phyloP scores from a whole-genome alignment of 2,797 vertebrate genomes.

The Sebastes hubbsi region DNA sequence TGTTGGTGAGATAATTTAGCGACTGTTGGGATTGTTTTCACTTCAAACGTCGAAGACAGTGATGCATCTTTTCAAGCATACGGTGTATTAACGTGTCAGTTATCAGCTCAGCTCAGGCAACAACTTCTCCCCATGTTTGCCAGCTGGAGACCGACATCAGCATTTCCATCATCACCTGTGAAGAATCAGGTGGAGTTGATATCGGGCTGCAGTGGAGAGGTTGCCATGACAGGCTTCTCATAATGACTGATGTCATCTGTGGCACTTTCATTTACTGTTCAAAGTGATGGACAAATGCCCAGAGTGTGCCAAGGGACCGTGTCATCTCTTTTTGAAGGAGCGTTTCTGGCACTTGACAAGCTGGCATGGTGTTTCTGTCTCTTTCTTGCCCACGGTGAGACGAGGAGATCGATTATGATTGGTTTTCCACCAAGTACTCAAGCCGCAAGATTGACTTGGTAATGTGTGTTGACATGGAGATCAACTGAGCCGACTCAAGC shows the following conservation, averaged over 20 bases:
- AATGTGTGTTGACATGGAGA: slow-evolving; percentile 71
- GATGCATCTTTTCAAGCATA: slow-evolving; percentile 4
- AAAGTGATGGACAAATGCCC: slow-evolving; percentile 72
- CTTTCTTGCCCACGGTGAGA: slow-evolving; percentile 6
- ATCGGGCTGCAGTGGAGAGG: slow-evolving; percentile 19
- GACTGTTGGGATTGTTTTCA: neutral
- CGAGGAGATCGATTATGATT: slow-evolving; percentile 68
- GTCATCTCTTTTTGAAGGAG: slow-evolving; percentile 70
- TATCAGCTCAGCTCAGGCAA: slow-evolving; percentile 32
- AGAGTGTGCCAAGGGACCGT: slow-evolving; percentile 47
- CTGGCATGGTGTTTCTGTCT: slow-evolving; percentile 40
- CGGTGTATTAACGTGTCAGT: slow-evolving; percentile 17
- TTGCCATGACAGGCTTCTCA: slow-evolving; percentile 53
- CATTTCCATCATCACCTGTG: slow-evolving; percentile 39
- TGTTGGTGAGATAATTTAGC: slow-evolving; percentile 3
- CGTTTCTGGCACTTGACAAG: slow-evolving; percentile 63
- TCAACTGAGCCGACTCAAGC: slow-evolving; percentile 59
- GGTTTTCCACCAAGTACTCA: slow-evolving; percentile 58
- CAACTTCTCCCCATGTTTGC: slow-evolving; percentile 6
- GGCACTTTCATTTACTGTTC: slow-evolving; percentile 70
- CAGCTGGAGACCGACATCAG: slow-evolving; percentile 7
- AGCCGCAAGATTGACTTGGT: slow-evolving; percentile 64
- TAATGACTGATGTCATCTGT: slow-evolving; percentile 67
- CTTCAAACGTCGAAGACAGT: slow-evolving; percentile 5
- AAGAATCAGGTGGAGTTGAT: slow-evolving; percentile 41